Base-by-base conservation (phyloP, 92 coral and sea anemone genomes). In the Galaxea fascicularis region DNA sequence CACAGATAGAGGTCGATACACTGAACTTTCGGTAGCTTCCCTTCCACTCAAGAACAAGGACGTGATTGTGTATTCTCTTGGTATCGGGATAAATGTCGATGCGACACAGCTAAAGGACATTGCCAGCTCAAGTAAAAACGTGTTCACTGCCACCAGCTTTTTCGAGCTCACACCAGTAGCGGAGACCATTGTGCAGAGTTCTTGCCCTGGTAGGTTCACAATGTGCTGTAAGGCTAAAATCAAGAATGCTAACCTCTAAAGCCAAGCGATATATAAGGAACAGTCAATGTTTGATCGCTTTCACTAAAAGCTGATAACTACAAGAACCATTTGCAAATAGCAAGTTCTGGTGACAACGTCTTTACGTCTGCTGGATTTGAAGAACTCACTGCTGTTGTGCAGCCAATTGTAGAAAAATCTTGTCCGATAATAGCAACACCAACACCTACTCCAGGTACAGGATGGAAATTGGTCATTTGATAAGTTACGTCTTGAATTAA, bases 11-110 rank as follows among this genome's bases (percentile, higher is more conserved):
- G 93, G 90, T 10, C 35, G 58, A 0, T 90, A 58, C 51, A 82
- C 88, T 13, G 59, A 70, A 8, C 88, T 90, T 26, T 24, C 27
- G 15, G 62, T 13, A 21, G 91, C 93, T 26, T 82, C 93, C 17
- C 70, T 69, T 0, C 69, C 60, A 16, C 51, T 90, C 21, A 90
- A 90, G 49, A 21, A 82, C 29, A 87, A 82, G 71, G 83, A 86
- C 9, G 91, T 90, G 25, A 21, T 21, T 18, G 91, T 90, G 4
- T 90, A 47, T 54, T 21, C 91, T 15, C 60, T 90, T 60, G 93
- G 93, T n/a, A 86, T 90, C 41, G 91, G 91, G 18, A 22, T 12
- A 18, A 52, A 20, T 9, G 44, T 85, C 17, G 58, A 78, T 27
- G 47, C 0, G 3, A 4, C 20, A 15, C 82, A 84, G 67, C 65